Base-by-base conservation (phyloP, 2,888 invertebrate species). In the Nowickia ferox region DNA sequence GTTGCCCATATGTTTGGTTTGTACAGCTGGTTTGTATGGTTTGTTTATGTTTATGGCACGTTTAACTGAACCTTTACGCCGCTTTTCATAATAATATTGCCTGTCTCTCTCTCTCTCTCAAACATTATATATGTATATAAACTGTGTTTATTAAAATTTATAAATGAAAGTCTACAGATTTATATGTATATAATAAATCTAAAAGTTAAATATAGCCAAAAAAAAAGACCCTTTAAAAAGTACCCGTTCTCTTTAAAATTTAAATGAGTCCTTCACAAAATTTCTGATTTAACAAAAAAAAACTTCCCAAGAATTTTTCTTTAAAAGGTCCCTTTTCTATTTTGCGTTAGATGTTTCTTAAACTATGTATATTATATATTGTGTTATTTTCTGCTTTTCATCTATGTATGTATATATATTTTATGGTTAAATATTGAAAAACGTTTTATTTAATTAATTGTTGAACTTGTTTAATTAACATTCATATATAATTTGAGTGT, bases 311-410 rank as follows among this genome's bases (percentile, higher is more conserved):
- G 46, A 9, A n/a, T 5, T 55, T 53, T 10, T 55, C n/a, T 46
- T 40, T 68, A n/a, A 68, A 65, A 68, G 17, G 15, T 11, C 66
- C 57, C 9, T 48, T 15, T 46, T 75, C 19, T 19, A 15, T 9
- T 68, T 40, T 68, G 59, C 48, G 38, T 77, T 46, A 77, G 38
- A 57, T 68, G 11, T 68, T 66, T 42, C 5, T 76, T 76, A 65
- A 76, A 76, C 40, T 74, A 61, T n/a, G n/a, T n/a, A n/a, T 38
- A 48, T 65, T 76, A 65, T 38, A 66, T 76, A 40, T 6, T 30
- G 30, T 30, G 19, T 46, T 66, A 55, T 57, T 55, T 66, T 38
- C 9, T 46, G 57, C 38, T 65, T 40, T 6, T n/a, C 13, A n/a
- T 59, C n/a, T 38, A 38, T 17, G 22, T 71, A 44, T 68, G 44